Evolutionary conservation across 1,140 invertebrate species (phyloP).

Genomic region (Calephelis virginiensis): DNA sequence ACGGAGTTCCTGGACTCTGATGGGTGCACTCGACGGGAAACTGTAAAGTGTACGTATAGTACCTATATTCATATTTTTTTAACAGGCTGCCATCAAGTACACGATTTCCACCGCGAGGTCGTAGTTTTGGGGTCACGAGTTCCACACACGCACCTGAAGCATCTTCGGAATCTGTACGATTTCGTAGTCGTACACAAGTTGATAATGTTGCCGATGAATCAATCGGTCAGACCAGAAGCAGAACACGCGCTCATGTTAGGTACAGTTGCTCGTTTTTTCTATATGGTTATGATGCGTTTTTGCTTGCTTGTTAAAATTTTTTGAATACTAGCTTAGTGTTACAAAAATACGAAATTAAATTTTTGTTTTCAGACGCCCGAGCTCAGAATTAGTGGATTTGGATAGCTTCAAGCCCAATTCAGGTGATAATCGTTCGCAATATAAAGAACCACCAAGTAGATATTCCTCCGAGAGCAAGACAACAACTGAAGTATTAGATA

Average conservation of each 20-base stretch:
- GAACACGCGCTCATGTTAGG: constrained; percentile 73
- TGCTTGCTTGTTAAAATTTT: constrained; percentile 8
- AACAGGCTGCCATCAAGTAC: constrained; percentile 86
- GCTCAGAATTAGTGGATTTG: constrained; percentile 87
- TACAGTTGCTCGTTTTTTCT: constrained; percentile 34
- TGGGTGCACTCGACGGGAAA: constrained; percentile 28
- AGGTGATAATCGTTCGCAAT: constrained; percentile 67
- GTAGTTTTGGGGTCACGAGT: constrained; percentile 77
- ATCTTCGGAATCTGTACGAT: constrained; percentile 58
- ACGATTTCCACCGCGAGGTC: constrained; percentile 86
- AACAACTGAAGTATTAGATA: constrained; percentile 51
- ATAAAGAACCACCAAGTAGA: constrained; percentile 66
- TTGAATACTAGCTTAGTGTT: background rate
- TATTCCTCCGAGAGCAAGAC: constrained; percentile 66
- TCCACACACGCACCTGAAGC: constrained; percentile 55
- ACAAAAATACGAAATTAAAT: background rate
- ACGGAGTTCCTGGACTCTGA: constrained; percentile 33
- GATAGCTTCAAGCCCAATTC: constrained; percentile 87
- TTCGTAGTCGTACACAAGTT: constrained; percentile 72
- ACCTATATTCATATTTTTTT: constrained; percentile 35
- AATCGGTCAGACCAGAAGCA: constrained; percentile 69
- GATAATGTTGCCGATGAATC: constrained; percentile 73
- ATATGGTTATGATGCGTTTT: constrained; percentile 3
- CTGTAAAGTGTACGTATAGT: constrained; percentile 41
- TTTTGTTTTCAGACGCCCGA: constrained; percentile 80